phyloP scores from a whole-genome alignment of 2,888 invertebrate genomes.

The Aromia moschata region DNA sequence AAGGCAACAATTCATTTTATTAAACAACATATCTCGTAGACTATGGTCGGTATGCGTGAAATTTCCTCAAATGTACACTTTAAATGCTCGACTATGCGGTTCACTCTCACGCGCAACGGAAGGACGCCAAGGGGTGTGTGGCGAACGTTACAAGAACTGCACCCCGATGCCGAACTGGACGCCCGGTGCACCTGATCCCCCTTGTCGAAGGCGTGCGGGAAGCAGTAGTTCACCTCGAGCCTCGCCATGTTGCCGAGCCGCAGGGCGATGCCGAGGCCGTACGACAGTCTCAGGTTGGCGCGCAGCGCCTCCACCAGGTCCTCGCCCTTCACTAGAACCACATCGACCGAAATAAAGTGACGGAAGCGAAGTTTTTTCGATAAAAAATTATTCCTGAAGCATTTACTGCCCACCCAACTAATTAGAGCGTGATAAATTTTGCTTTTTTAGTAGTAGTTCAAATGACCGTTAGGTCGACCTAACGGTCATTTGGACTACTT shows the following conservation, averaged over 20 bases:
- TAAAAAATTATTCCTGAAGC: too few relatives aligned
- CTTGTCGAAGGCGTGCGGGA: constrained; percentile 72
- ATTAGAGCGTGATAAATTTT: too few relatives aligned
- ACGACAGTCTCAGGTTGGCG: constrained; percentile 72
- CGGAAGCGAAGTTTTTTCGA: too few relatives aligned
- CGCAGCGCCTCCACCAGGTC: constrained; percentile 42
- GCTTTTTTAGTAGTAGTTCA: too few relatives aligned
- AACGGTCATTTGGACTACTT: too few relatives aligned
- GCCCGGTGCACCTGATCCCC: constrained; percentile 75
- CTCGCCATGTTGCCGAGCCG: constrained; percentile 86
- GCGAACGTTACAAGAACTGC: constrained; percentile 77
- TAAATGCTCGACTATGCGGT: constrained; percentile 10
- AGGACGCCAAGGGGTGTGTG: too few relatives aligned
- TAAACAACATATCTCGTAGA: constrained; percentile 28
- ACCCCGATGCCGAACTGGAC: constrained; percentile 88
- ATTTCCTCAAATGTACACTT: constrained; percentile 10
- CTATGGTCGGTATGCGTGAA: constrained; percentile 14
- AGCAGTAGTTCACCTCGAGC: constrained; percentile 93
- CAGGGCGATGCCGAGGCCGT: constrained; percentile 86
- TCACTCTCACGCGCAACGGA: too few relatives aligned
- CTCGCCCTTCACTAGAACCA: constrained; percentile 29
- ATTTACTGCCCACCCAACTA: too few relatives aligned
- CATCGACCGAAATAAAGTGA: background rate
- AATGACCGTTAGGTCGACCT: too few relatives aligned
- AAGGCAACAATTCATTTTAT: constrained; percentile 34